These are phyloP conservation scores for Palythoa heliodiscus DNA, from an alignment of 92 coral and sea anemone species.

Conservation along the genomic window DNA sequence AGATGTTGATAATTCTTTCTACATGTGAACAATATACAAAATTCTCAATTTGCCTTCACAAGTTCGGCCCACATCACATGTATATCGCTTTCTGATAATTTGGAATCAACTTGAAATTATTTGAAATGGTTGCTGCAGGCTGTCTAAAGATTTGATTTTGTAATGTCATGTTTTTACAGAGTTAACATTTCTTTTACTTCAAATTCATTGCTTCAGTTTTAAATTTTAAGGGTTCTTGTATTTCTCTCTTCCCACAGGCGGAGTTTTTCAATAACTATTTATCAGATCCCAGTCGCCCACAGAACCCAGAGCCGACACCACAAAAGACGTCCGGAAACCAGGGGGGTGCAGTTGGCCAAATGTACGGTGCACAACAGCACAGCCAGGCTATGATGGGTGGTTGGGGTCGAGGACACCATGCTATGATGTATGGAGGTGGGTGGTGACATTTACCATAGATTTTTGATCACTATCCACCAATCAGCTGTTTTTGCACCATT, in stretches of 20 bases:
- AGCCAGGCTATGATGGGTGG: slow-evolving; percentile 92
- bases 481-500: too few species aligned
- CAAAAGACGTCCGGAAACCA: slow-evolving; percentile 77
- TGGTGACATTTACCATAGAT: not conserved
- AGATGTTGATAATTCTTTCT: too few species aligned
- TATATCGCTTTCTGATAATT: too few species aligned
- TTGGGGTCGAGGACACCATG: slow-evolving; percentile 89
- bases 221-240: not conserved
- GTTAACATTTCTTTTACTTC: not conserved
- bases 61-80: too few species aligned
- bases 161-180: too few species aligned
- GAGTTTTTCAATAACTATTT: slow-evolving; percentile 90
- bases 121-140: too few species aligned
- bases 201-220: not conserved
- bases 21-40: too few species aligned
- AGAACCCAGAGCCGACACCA: slow-evolving; percentile 64
- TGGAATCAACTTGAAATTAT: too few species aligned
- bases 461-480: too few species aligned
- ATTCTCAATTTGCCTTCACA: too few species aligned
- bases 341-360: slow-evolving; percentile 64
- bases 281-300: slow-evolving; percentile 90
- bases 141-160: too few species aligned
- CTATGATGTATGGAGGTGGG: slow-evolving; percentile 80
- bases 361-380: slow-evolving; percentile 83
- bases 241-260: slow-evolving; percentile 58